These are phyloP conservation scores for Drosophila insularis DNA, from an alignment of 1,140 invertebrate genomes.

Conservation along the genomic window DNA sequence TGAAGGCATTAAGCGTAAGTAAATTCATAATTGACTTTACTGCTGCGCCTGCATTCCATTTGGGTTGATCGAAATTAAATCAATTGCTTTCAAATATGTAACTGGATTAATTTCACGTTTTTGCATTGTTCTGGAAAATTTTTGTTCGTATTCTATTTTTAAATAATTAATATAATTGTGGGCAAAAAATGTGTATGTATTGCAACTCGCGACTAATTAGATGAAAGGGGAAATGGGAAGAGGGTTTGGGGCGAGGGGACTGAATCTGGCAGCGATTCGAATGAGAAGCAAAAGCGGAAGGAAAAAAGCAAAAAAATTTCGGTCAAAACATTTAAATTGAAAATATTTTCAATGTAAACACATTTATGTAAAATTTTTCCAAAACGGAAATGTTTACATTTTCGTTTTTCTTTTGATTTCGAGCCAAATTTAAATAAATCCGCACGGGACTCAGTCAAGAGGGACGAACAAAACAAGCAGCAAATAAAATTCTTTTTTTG, in stretches of 20 bases:
- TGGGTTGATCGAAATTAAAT: slow-evolving; percentile 74
- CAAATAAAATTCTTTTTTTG: not conserved
- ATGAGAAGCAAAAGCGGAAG: not conserved
- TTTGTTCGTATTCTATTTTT: slow-evolving; percentile 14
- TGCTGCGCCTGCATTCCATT: slow-evolving; percentile 65
- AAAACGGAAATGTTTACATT: slow-evolving; percentile 42
- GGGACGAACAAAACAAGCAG: not conserved
- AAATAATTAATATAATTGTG: slow-evolving; percentile 12
- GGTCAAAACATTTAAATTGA: slow-evolving; percentile 33
- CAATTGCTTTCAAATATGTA: slow-evolving; percentile 53
- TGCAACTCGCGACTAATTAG: no score
- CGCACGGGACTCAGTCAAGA: not conserved
- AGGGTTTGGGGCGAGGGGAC: not conserved
- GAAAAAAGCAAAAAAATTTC: slow-evolving; percentile 42
- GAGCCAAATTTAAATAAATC: slow-evolving; percentile 19
- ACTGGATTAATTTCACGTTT: slow-evolving; percentile 6
- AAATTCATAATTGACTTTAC: slow-evolving; percentile 66
- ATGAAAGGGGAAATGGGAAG: no score
- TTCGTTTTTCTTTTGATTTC: slow-evolving; percentile 3
- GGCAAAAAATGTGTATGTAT: not conserved
- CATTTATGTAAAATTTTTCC: slow-evolving; percentile 52
- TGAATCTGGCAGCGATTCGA: not conserved
- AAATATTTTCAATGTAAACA: slow-evolving; percentile 44
- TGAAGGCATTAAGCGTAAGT: slow-evolving; percentile 79
- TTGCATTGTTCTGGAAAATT: slow-evolving; percentile 24